phyloP scores from a whole-genome alignment of 2,113 vertebrate genomes.

The Dasyornis broadbenti region DNA sequence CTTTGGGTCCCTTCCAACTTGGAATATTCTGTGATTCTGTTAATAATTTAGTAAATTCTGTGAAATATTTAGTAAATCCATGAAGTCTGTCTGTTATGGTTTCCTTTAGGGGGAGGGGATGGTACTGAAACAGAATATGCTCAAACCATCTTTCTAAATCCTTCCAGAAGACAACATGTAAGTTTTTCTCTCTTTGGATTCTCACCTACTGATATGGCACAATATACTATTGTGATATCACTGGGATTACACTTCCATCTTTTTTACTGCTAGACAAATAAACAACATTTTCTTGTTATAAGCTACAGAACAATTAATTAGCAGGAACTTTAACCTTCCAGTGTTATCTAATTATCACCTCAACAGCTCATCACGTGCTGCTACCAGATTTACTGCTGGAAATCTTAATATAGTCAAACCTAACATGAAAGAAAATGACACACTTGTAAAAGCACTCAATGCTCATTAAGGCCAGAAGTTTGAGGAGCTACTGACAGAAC shows the following conservation, averaged over 20 bases:
- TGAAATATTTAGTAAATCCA: not conserved
- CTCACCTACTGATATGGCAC: not conserved
- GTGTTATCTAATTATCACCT: not conserved
- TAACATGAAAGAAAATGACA: not conserved
- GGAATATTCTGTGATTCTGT: not conserved
- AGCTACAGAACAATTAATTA: not conserved
- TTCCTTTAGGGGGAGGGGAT: not conserved
- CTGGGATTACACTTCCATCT: not conserved
- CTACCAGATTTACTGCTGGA: not conserved
- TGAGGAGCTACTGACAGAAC: not conserved
- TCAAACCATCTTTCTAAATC: not conserved
- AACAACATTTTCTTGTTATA: not conserved
- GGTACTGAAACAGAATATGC: not conserved
- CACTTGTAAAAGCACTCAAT: not conserved
- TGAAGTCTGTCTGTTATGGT: not conserved
- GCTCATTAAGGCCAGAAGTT: not conserved
- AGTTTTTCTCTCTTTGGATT: not conserved
- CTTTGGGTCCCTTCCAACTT: not conserved
- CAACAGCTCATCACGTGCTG: not conserved
- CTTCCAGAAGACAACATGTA: fast-evolving
- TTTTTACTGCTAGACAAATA: not conserved
- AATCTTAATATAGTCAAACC: not conserved
- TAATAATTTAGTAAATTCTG: not conserved
- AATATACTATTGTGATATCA: not conserved
- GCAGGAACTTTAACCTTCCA: not conserved